Evolutionary conservation across 1,140 invertebrate genomes (phyloP), one percentile per base, ranked within the genome.

Genomic region (Chymomyza costata): DNA sequence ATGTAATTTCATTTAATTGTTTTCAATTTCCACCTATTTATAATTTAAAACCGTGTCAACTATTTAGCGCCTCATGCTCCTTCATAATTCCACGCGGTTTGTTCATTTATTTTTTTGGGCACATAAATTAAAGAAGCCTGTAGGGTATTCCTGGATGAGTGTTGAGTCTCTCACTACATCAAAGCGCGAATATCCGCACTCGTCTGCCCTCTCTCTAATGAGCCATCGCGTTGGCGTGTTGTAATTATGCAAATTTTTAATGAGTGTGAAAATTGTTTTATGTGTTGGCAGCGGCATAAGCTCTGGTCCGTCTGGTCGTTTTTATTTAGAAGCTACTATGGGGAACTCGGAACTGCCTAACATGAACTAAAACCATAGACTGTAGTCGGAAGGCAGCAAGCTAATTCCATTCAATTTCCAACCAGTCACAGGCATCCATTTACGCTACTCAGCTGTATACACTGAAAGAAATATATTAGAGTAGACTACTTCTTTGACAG

Each of bases 191-290:
- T n/a, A n/a, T n/a, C n/a, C n/a, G n/a, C n/a, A n/a, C n/a, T n/a
- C n/a, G n/a, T n/a, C n/a, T n/a, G n/a, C n/a, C n/a, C n/a, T n/a
- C n/a, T n/a, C 49, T 66, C 45, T 70, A 70, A 66, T 55, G 63
- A 61, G 59, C 17, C 28, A 14, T 19, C 14, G 6, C 32, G 8
- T 3, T 3, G 8, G n/a, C 13, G 49, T 31, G 51, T 31, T 38
- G 68, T 73, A 80, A 80, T 80, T 80, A 80, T 80, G 73, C 74
- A 80, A 80, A 80, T 80, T 80, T 73, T 43, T 80, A 80, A 80
- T 80, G 74, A 80, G 67, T 65, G 59, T 73, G 53, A 80, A 80
- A 80, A 65, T 61, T 61, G 53, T 53, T 59, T 52, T 34, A 21
- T 32, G 21, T 11, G 6, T 6, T 25, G 5, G n/a, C 14, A 38